Evolutionary conservation across 1,140 invertebrate species (phyloP).

Genomic region (Bombus soroeensis): DNA sequence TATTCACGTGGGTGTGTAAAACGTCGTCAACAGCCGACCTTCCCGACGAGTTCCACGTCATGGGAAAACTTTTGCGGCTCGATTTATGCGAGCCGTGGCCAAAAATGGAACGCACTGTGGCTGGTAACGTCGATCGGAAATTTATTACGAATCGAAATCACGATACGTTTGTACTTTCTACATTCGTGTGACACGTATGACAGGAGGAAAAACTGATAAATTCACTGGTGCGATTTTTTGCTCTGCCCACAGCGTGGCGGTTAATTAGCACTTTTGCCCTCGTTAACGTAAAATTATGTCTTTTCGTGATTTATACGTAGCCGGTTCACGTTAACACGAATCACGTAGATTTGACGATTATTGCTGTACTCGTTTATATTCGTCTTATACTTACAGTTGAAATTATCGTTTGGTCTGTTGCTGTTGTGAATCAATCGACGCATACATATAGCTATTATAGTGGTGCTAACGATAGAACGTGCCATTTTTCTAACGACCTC

Average conservation of each 20-base stretch:
- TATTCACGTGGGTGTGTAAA: background rate
- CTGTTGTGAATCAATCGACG: background rate
- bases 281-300: background rate
- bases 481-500: background rate
- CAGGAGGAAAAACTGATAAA: background rate
- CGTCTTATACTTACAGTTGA: too few relatives aligned
- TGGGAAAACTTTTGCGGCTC: background rate
- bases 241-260: too few relatives aligned
- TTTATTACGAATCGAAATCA: constrained; percentile 45
- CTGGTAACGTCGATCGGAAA: constrained; percentile 29
- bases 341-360: too few relatives aligned
- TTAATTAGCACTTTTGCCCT: background rate
- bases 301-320: background rate
- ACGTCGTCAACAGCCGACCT: background rate
- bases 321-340: too few relatives aligned
- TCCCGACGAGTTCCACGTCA: background rate
- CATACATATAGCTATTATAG: too few relatives aligned
- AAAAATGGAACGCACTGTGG: constrained; percentile 29
- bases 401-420: too few relatives aligned
- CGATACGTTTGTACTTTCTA: background rate
- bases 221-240: accelerated
- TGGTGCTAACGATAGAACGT: too few relatives aligned
- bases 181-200: background rate
- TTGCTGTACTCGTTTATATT: too few relatives aligned
- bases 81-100: constrained; percentile 12